Evolutionary conservation across 2,113 vertebrate genomes (phyloP).

Genomic region (Pterocles burchelli): DNA sequence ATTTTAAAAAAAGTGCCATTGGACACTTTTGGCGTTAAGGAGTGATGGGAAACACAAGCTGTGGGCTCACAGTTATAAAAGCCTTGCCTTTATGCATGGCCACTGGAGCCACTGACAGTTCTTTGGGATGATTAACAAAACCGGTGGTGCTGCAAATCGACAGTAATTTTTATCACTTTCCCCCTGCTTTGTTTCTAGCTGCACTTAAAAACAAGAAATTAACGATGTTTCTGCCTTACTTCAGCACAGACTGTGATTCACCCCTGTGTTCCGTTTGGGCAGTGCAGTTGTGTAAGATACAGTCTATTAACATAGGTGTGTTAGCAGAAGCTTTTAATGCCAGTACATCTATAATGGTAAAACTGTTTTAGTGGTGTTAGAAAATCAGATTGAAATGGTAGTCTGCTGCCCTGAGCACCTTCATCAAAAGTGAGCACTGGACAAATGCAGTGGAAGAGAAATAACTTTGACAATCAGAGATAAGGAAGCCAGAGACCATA

Average conservation of each 20-base stretch:
- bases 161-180: background rate
- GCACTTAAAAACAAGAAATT: background rate
- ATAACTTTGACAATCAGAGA: background rate
- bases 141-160: background rate
- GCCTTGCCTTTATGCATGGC: background rate
- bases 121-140: background rate
- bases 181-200: background rate
- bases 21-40: background rate
- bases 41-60: background rate
- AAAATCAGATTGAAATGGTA: background rate
- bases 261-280: fast-evolving
- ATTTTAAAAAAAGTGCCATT: background rate
- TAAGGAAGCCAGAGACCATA: background rate
- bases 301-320: background rate
- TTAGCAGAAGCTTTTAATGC: background rate
- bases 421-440: background rate
- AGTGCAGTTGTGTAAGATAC: background rate
- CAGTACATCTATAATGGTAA: background rate
- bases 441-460: background rate
- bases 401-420: background rate
- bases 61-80: background rate
- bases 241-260: background rate
- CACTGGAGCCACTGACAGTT: background rate
- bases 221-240: background rate
- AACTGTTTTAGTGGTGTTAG: background rate